Evolutionary conservation across 1,140 invertebrate genomes (phyloP).

Genomic region (Monochamus saltuarius): DNA sequence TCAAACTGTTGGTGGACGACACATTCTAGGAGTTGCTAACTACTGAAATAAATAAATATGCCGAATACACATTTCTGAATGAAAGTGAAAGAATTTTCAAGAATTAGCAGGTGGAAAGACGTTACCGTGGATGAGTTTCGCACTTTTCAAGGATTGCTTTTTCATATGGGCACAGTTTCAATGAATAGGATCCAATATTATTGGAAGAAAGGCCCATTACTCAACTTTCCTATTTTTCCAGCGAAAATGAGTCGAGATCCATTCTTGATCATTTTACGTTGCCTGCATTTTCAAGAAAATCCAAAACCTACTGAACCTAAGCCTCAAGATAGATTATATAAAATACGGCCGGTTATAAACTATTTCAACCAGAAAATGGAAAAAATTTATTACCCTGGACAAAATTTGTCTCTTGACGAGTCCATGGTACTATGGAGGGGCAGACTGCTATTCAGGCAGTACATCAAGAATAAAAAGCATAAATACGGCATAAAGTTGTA

Average conservation of each 20-base stretch:
- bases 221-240: slow-evolving; percentile 29
- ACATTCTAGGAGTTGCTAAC: slow-evolving; percentile 24
- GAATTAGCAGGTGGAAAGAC: slow-evolving; percentile 30
- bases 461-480: slow-evolving; percentile 8
- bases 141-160: slow-evolving; percentile 30
- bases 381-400: slow-evolving; percentile 9
- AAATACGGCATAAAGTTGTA: slow-evolving; percentile 1
- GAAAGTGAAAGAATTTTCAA: slow-evolving; percentile 15
- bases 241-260: slow-evolving; percentile 33
- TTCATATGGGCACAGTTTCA: slow-evolving; percentile 30
- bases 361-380: slow-evolving; percentile 37
- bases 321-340: slow-evolving; percentile 23
- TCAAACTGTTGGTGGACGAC: slow-evolving; percentile 17
- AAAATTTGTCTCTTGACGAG: slow-evolving; percentile 1
- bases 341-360: slow-evolving; percentile 30
- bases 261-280: slow-evolving; percentile 37
- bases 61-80: slow-evolving; percentile 25
- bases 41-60: slow-evolving; percentile 32
- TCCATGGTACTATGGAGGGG: slow-evolving; percentile 6
- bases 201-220: slow-evolving; percentile 33
- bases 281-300: slow-evolving; percentile 31
- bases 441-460: slow-evolving; percentile 1
- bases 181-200: slow-evolving; percentile 35
- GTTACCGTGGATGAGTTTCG: slow-evolving; percentile 29
- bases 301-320: too few relatives aligned